Evolutionary conservation across 2,113 vertebrate genomes (phyloP).

Genomic region (Montifringilla adamsi): DNA sequence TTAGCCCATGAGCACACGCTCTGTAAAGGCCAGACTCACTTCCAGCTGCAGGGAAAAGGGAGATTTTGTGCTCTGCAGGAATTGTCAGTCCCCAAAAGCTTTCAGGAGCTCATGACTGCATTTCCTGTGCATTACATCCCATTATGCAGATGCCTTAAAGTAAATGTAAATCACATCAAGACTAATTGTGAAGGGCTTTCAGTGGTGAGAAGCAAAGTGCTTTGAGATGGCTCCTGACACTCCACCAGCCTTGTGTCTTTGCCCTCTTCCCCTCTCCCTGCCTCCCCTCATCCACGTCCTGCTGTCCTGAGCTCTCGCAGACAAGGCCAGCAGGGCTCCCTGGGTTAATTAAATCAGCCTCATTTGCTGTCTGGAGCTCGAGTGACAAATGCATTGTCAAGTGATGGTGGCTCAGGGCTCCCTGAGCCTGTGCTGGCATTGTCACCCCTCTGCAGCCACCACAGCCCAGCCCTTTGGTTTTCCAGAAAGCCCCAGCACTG

Average conservation of each 20-base stretch:
- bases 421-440: neutral
- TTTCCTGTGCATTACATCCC: constrained; percentile 1
- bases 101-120: neutral
- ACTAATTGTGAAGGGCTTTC: neutral
- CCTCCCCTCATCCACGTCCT: neutral
- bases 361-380: neutral
- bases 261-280: neutral
- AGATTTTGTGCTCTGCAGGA: neutral
- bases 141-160: constrained; percentile 25
- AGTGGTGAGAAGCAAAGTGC: neutral
- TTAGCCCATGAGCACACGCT: fast-evolving
- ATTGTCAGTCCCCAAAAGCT: neutral
- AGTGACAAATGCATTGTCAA: constrained; percentile 27
- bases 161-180: constrained; percentile 44
- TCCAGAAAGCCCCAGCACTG: neutral
- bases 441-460: neutral
- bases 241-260: neutral
- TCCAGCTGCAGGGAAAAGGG: neutral
- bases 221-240: neutral
- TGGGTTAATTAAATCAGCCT: constrained; percentile 50
- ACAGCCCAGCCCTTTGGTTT: neutral
- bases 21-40: neutral
- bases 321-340: neutral
- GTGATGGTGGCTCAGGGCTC: neutral
- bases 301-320: neutral